Evolutionary conservation across 2,888 invertebrate species (phyloP).

Genomic region (Drosophila eohydei): DNA sequence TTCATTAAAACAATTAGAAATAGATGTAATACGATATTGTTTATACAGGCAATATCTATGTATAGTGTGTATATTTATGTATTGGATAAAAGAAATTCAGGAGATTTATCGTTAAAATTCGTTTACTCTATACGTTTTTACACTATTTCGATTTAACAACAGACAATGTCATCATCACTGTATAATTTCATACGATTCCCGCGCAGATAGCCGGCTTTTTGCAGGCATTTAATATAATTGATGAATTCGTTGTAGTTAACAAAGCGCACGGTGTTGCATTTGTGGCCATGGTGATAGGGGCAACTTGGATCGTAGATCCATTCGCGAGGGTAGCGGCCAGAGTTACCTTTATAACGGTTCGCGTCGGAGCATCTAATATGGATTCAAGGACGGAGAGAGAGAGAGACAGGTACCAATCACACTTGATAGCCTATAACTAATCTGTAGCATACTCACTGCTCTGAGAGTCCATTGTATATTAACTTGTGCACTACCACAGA

Average conservation of each 20-base stretch:
- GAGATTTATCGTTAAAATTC: neutral
- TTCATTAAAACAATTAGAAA: too few relatives aligned
- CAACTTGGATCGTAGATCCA: conserved; percentile 50
- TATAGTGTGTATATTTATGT: neutral
- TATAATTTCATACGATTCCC: neutral
- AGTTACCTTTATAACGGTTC: neutral
- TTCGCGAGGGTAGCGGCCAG: neutral
- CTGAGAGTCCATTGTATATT: accelerated
- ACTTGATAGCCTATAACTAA: neutral
- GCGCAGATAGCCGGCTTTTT: neutral
- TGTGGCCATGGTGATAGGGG: conserved; percentile 32
- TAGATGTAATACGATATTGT: neutral
- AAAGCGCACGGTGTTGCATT: conserved; percentile 14
- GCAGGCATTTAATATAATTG: conserved; percentile 25
- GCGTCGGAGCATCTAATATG: neutral
- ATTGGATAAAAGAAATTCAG: neutral
- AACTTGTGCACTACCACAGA: accelerated
- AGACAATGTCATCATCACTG: conserved; percentile 9
- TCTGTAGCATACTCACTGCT: neutral
- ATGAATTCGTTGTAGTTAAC: conserved; percentile 21
- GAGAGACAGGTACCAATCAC: neutral
- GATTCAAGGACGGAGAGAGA: too few relatives aligned
- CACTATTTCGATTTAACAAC: conserved; percentile 5
- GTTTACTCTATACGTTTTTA: neutral
- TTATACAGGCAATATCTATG: neutral